Percentiles rank a stretch among this genome's conserved stretches.
Conservation (phyloP, 2,888 invertebrate genomes). For the Teinopalpus imperialis region DNA sequence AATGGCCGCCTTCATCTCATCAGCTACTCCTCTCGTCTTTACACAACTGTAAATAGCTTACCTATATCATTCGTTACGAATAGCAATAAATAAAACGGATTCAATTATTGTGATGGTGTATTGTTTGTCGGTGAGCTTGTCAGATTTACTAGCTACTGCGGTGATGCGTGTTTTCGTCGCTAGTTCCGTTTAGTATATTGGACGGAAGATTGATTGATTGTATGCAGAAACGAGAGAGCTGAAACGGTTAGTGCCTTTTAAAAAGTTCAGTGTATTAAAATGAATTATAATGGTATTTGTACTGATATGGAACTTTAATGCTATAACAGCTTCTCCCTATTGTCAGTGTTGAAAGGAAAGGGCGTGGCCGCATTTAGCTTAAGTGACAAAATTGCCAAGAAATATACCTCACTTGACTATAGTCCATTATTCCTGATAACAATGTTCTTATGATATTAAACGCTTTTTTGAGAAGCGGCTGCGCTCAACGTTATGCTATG, state of each 20-base stretch:
- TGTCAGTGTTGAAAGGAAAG: background rate
- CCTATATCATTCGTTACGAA: background rate
- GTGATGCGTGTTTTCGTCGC: background rate
- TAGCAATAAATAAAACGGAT: slow-evolving; percentile 7
- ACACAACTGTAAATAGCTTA: background rate
- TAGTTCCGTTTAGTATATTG: background rate
- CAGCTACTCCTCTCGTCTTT: slow-evolving; percentile 21
- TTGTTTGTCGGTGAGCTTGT: background rate
- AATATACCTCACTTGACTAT: slow-evolving; percentile 25
- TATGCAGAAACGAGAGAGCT: background rate
- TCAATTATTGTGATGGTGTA: background rate
- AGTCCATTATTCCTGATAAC: slow-evolving; percentile 31
- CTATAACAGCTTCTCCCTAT: background rate
- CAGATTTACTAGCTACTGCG: no score
- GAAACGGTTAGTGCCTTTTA: slow-evolving; percentile 7
- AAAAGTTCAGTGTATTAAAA: no score
- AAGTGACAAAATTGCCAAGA: slow-evolving; percentile 17
- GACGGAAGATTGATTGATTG: background rate
- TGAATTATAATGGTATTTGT: no score
- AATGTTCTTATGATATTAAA: slow-evolving; percentile 22
- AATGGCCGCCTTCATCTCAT: slow-evolving; percentile 41
- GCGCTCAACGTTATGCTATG: background rate
- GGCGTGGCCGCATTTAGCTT: background rate
- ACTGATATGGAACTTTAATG: no score
- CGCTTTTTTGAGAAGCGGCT: background rate